These are phyloP conservation scores for Ceratoteleas bidentatus DNA, from an alignment of 1,140 invertebrate species.

Conservation along the genomic window DNA sequence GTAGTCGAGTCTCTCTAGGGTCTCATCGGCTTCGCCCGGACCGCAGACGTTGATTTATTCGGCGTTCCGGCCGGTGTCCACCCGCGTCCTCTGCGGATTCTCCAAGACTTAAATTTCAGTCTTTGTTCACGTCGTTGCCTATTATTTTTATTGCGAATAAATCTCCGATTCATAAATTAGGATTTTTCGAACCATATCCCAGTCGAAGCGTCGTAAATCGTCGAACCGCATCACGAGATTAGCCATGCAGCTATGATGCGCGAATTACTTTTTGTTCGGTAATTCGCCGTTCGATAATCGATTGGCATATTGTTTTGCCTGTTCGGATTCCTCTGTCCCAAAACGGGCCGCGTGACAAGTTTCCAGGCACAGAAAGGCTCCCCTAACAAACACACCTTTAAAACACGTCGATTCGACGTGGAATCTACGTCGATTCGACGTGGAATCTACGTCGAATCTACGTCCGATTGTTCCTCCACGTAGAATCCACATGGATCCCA, in stretches of 20 bases:
- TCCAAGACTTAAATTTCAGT: conserved; percentile 47
- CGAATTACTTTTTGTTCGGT: conserved; percentile 8
- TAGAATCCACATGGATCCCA: too few species aligned
- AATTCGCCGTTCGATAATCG: conserved; percentile 12
- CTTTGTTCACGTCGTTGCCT: conserved; percentile 43
- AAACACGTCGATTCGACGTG: too few species aligned
- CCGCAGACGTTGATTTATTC: conserved; percentile 61
- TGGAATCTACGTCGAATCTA: too few species aligned
- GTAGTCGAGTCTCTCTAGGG: conserved; percentile 63
- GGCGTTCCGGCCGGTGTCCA: conserved; percentile 51
- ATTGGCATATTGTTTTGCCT: conserved; percentile 13
- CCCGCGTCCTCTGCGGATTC: conserved; percentile 37
- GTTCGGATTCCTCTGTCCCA: conserved; percentile 8
- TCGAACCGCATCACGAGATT: not conserved
- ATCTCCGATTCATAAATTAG: conserved; percentile 32
- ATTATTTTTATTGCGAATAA: conserved; percentile 40
- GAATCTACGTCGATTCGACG: too few species aligned
- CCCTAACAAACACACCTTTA: too few species aligned
- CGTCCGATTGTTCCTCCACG: too few species aligned
- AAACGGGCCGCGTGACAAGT: conserved; percentile 41
- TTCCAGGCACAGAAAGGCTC: conserved; percentile 25
- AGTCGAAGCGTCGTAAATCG: conserved; percentile 1
- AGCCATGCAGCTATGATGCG: not conserved
- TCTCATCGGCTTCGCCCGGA: conserved; percentile 39
- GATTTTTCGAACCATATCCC: conserved; percentile 8